A percentile compares a stretch with the other conserved stretches of the same genome.
These are phyloP conservation scores for Tetrapedia diversipes DNA, from an alignment of 2,888 invertebrate genomes.

Conservation along the genomic window DNA sequence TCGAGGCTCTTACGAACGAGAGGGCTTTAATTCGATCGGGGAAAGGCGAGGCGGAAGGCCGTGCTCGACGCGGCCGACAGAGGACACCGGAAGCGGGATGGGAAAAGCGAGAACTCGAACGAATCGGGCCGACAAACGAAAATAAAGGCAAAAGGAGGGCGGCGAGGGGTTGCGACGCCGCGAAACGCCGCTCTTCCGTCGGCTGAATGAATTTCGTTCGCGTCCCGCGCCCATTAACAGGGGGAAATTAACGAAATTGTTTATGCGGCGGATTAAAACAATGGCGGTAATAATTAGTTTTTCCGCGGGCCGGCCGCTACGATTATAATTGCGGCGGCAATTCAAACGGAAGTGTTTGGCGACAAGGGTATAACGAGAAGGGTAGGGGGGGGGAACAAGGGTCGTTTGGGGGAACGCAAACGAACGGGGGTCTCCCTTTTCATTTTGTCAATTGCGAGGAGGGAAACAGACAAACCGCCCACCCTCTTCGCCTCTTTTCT, in stretches of 20 bases:
- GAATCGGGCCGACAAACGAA: conserved; percentile 1
- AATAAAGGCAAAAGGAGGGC: neutral
- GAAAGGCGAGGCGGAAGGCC: neutral
- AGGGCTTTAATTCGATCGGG: conserved; percentile 17
- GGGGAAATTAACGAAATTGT: conserved; percentile 61
- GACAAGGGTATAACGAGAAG: conserved; percentile 5
- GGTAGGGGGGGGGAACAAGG: neutral
- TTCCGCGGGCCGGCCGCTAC: conserved; percentile 31
- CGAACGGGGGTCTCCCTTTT: conserved; percentile 7
- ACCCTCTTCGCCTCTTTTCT: neutral
- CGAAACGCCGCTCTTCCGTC: neutral
- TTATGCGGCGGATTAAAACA: conserved; percentile 54
- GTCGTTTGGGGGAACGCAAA: neutral
- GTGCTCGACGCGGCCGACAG: neutral
- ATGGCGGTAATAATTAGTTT: conserved; percentile 61
- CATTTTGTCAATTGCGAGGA: conserved; percentile 14
- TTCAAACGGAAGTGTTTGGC: conserved; percentile 19
- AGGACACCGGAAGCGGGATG: neutral
- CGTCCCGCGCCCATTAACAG: conserved; percentile 42
- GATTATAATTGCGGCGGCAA: conserved; percentile 50
- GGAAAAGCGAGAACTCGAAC: neutral
- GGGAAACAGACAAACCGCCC: neutral
- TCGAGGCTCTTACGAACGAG: neutral
- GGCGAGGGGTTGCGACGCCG: neutral
- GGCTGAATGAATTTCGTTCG: conserved; percentile 46